These are phyloP conservation scores for Phocoena sinus DNA, from an alignment of 2,113 vertebrate genomes.

Conservation along the genomic window DNA sequence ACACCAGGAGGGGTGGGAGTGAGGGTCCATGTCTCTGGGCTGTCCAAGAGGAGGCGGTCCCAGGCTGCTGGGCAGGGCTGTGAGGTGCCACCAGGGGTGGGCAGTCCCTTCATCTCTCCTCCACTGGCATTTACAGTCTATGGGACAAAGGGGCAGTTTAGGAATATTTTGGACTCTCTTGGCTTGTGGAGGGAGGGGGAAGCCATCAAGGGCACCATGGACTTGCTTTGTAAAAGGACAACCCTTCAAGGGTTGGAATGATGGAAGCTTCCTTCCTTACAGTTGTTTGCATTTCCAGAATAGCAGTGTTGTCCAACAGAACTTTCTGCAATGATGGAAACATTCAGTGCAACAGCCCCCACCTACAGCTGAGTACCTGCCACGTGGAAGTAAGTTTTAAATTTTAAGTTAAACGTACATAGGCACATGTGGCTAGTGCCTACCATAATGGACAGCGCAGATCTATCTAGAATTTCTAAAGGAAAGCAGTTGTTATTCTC, in stretches of 20 bases:
- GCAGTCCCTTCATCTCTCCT: background rate
- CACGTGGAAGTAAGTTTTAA: background rate
- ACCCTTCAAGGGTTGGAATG: background rate
- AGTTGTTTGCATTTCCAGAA: background rate
- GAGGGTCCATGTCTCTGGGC: background rate
- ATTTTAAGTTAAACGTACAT: background rate
- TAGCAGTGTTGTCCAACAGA: background rate
- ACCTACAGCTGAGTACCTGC: background rate
- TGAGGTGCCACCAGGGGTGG: background rate
- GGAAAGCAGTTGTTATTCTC: background rate
- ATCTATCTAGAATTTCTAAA: background rate
- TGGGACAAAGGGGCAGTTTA: background rate
- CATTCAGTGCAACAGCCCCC: background rate
- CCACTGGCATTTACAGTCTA: background rate
- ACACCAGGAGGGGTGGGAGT: background rate
- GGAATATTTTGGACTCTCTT: background rate
- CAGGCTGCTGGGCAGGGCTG: background rate
- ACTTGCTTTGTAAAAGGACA: background rate
- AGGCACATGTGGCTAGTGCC: background rate
- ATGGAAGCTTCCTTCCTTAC: background rate
- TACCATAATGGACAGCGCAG: background rate
- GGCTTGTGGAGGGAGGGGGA: background rate
- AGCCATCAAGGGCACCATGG: background rate
- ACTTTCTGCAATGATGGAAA: background rate
- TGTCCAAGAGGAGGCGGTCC: background rate